Evolutionary conservation across 2,797 vertebrate species (phyloP), one percentile per base, ranked within the genome.

Genomic region (Chromis chromis): DNA sequence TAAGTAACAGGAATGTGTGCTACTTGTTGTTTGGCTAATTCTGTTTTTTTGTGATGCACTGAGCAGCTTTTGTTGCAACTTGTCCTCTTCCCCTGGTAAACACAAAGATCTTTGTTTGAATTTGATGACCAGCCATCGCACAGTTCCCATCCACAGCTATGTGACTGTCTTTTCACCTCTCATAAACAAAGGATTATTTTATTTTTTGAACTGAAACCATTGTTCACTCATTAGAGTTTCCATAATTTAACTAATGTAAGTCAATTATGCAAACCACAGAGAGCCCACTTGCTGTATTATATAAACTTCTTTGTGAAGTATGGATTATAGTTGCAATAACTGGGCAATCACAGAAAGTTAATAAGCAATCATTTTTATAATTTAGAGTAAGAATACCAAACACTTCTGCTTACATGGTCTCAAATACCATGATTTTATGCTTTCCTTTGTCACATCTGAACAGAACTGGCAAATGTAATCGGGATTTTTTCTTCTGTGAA

Each of bases 51-150:
- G 48, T 52, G 52, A 58, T 39, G 28, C 40, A 49, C 49, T 52
- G 44, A 67, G 50, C 16, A 16, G 57, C 64, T 70, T 75, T 74
- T 78, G 74, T 81, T 76, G 56, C 24, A 64, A 53, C 67, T 65
- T 70, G 76, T 74, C 48, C 74, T 39, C 42, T 54, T 62, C 13
- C 22, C 24, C 49, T 13, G 66, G 27, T 13, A 36, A 71, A 50
- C 78, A 83, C 67, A 42, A 53, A 75, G 65, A 55, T 73, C 67
- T 78, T 74, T 76, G 74, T 80, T 44, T 78, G 44, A 61, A 46
- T 52, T 68, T 54, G 46, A 64, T 55, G 19, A 42, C 31, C 25
- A 21, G 60, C 53, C 28, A 9, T 46, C 58, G 0, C 17, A 65
- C 42, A 49, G 25, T 61, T 70, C 25, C 33, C 44, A 36, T 48